A percentile compares a stretch with the other conserved stretches of the same genome.
Conservation (phyloP, 2,113 vertebrate species). For the Oreotrochilus melanogaster region DNA sequence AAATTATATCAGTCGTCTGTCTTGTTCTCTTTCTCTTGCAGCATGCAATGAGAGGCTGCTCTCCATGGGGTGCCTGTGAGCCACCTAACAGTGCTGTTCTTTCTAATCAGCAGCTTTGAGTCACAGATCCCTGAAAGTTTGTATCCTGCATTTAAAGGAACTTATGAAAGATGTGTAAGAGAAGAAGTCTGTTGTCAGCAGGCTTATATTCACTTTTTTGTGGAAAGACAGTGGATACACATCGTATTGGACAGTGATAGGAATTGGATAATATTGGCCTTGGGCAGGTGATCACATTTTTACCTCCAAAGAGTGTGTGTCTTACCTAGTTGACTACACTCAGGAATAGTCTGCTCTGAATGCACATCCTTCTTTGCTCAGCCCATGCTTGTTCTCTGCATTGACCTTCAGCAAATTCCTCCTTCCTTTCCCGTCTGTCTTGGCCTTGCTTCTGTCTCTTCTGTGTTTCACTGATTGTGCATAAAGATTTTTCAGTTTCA, state of each 20-base stretch:
- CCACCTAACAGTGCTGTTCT: neutral
- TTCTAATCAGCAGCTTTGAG: neutral
- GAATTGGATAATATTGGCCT: neutral
- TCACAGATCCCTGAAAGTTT: neutral
- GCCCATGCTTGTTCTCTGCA: neutral
- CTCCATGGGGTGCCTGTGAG: neutral
- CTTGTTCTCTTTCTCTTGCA: neutral
- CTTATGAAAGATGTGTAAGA: neutral
- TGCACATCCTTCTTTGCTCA: neutral
- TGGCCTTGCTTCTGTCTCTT: neutral
- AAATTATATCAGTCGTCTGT: neutral
- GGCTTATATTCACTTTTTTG: neutral
- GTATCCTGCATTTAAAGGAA: neutral
- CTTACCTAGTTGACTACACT: neutral
- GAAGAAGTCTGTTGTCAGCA: neutral
- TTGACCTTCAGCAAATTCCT: neutral
- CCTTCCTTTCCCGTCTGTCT: neutral
- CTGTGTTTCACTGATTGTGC: neutral
- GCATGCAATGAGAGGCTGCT: neutral
- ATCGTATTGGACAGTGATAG: neutral
- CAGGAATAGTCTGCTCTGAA: neutral
- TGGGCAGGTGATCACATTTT: neutral
- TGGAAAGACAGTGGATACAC: neutral
- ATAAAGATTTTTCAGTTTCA: neutral
- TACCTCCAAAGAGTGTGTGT: neutral